These are phyloP conservation scores for Gymnocypris eckloni DNA, from an alignment of 2,797 vertebrate genomes.

Conservation along the genomic window DNA sequence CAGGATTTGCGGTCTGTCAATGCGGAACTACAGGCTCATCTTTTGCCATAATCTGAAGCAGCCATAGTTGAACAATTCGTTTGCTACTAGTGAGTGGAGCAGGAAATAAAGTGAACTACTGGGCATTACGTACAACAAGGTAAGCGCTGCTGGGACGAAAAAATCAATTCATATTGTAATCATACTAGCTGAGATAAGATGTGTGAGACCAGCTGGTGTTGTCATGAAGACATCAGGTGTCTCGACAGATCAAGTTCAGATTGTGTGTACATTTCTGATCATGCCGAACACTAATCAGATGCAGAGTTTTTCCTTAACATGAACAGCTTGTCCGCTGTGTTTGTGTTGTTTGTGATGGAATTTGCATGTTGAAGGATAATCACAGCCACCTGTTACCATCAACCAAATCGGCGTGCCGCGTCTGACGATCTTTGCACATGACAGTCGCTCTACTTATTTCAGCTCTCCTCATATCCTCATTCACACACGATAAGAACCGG, in stretches of 20 bases:
- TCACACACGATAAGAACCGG: conserved; percentile 26
- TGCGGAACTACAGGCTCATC: conserved; percentile 99
- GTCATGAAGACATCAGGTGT: conserved; percentile 3
- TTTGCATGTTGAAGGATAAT: neutral
- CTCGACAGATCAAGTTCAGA: neutral
- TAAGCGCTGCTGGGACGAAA: conserved; percentile 67
- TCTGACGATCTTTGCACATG: conserved; percentile 13
- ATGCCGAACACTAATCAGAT: conserved; percentile 14
- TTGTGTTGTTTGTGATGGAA: conserved; percentile 22
- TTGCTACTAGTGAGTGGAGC: conserved; percentile 92
- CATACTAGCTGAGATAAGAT: neutral
- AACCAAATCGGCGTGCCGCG: neutral
- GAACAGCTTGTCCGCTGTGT: conserved; percentile 7
- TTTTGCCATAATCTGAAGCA: conserved; percentile 99
- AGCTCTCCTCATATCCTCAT: neutral
- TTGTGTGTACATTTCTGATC: neutral
- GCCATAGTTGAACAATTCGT: conserved; percentile 94
- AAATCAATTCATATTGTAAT: neutral
- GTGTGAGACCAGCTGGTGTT: conserved; percentile 12
- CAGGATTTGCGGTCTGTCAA: conserved; percentile 98
- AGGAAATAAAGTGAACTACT: conserved; percentile 85
- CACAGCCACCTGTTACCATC: conserved; percentile 50
- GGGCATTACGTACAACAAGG: conserved; percentile 92
- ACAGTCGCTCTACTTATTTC: conserved; percentile 35
- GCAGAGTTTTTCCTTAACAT: neutral